phyloP scores from a whole-genome alignment of 1,140 invertebrate species.

The Adoxophyes honmai region DNA sequence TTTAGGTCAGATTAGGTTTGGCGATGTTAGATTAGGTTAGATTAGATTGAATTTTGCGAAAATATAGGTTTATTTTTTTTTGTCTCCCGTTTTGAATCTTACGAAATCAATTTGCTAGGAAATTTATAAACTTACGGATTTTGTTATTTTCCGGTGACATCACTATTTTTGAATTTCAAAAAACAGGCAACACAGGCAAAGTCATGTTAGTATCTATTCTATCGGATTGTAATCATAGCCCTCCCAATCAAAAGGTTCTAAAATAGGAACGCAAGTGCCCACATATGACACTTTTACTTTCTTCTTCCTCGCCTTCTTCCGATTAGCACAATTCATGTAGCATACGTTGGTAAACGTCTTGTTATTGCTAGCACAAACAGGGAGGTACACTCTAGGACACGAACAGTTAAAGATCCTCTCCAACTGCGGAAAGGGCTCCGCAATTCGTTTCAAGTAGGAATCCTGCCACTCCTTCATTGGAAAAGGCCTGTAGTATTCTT shows the following conservation, averaged over 20 bases:
- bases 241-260: slow-evolving; percentile 26
- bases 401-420: slow-evolving; percentile 37
- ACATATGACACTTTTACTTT: slow-evolving; percentile 17
- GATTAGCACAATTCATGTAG: slow-evolving; percentile 44
- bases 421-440: slow-evolving; percentile 34
- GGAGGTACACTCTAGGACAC: slow-evolving; percentile 47
- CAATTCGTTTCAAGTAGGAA: slow-evolving; percentile 26
- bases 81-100: no score
- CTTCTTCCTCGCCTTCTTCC: not conserved
- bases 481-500: not conserved
- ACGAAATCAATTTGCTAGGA: no score
- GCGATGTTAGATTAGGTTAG: no score
- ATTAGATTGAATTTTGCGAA: no score
- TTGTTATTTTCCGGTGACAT: no score
- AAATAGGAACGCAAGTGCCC: slow-evolving; percentile 32
- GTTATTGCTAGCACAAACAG: slow-evolving; percentile 39
- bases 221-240: no score
- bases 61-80: no score
- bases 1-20: no score
- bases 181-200: no score
- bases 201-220: no score
- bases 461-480: not conserved
- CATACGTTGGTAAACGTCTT: slow-evolving; percentile 45
- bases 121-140: no score
- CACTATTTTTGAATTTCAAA: no score